A percentile compares a stretch with the other conserved stretches of the same genome.
Conservation (phyloP, 2,797 vertebrate genomes). For the Cygnus olor region DNA sequence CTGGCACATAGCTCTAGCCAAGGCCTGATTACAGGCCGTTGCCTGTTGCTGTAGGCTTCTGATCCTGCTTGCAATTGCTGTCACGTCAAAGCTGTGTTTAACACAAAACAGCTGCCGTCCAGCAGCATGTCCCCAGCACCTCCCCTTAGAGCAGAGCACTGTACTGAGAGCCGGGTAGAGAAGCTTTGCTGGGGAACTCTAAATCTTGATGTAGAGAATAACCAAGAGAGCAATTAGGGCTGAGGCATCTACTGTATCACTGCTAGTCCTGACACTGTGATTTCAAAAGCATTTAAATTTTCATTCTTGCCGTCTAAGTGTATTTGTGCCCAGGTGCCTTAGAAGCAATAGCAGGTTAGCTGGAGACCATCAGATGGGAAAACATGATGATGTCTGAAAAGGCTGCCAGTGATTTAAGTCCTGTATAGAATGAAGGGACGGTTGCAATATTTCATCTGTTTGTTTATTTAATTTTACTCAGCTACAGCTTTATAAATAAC, state of each 20-base stretch:
- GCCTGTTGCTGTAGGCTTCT: background rate
- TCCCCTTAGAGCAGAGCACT: background rate
- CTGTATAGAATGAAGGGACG: background rate
- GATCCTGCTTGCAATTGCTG: background rate
- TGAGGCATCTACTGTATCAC: background rate
- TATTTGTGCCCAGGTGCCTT: background rate
- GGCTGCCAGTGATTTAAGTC: background rate
- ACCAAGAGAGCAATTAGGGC: background rate
- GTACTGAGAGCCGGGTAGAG: background rate
- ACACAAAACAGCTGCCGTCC: background rate
- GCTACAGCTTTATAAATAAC: background rate
- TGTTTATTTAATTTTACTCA: background rate
- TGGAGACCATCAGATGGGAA: background rate
- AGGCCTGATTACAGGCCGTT: background rate
- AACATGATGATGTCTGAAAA: background rate
- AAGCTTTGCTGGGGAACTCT: background rate
- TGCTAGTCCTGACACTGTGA: background rate
- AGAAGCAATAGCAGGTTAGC: background rate
- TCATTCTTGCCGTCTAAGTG: background rate
- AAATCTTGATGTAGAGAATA: background rate
- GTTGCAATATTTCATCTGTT: background rate
- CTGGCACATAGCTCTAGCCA: background rate
- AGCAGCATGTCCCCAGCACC: background rate
- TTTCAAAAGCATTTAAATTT: background rate
- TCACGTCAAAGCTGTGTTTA: background rate